Evolutionary conservation across 2,113 vertebrate genomes (phyloP).

Genomic region (Chionomys nivalis): DNA sequence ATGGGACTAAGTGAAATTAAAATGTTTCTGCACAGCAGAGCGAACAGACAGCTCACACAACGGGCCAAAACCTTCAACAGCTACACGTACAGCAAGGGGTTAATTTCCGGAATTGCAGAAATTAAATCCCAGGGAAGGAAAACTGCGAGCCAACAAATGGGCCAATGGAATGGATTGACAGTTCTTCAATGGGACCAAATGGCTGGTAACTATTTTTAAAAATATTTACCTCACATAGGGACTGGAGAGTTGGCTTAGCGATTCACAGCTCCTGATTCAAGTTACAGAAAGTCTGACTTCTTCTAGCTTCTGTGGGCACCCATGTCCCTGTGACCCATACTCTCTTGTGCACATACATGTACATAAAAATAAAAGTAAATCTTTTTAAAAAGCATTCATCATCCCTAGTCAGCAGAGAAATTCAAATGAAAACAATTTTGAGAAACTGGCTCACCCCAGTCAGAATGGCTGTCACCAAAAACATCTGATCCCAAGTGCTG

Average conservation of each 20-base stretch:
- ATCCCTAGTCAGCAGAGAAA: neutral
- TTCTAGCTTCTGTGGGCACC: neutral
- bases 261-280: neutral
- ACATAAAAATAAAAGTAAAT: neutral
- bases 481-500: neutral
- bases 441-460: neutral
- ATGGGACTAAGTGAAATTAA: neutral
- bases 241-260: neutral
- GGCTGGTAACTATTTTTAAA: neutral
- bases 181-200: neutral
- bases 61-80: neutral
- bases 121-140: neutral
- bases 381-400: neutral
- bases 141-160: neutral
- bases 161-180: neutral
- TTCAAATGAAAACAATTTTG: neutral
- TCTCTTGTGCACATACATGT: neutral
- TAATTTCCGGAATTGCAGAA: neutral
- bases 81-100: neutral
- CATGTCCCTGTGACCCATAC: neutral
- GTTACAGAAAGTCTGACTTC: neutral
- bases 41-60: too few species aligned
- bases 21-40: neutral
- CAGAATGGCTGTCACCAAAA: neutral
- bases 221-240: neutral